These are phyloP conservation scores for Thryonomys swinderianus DNA, from an alignment of 2,113 vertebrate genomes.

Conservation along the genomic window DNA sequence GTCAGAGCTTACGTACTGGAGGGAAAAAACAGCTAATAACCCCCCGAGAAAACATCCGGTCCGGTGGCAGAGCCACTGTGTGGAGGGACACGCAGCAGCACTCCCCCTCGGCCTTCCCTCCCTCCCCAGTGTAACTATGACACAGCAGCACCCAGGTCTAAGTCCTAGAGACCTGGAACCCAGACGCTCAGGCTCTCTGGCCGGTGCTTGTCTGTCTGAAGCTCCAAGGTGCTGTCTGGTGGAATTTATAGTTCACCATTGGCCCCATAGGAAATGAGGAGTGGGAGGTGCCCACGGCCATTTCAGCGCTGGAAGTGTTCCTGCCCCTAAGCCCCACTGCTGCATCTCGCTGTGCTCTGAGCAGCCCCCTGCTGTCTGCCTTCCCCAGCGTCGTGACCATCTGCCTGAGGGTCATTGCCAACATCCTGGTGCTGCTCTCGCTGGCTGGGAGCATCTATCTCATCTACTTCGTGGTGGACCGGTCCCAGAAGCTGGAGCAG, in stretches of 20 bases:
- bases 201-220: neutral
- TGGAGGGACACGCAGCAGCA: neutral
- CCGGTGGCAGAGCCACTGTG: neutral
- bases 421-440: conserved; percentile 95
- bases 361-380: neutral
- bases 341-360: rapidly evolving
- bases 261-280: neutral
- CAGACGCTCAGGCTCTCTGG: neutral
- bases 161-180: neutral
- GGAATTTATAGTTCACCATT: neutral
- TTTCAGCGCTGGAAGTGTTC: neutral
- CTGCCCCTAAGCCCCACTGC: rapidly evolving
- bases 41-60: neutral
- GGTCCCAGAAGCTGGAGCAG: conserved; percentile 95
- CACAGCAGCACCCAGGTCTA: neutral
- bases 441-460: conserved; percentile 99
- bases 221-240: too few species aligned
- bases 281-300: neutral
- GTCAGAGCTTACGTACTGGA: neutral
- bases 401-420: conserved; percentile 95
- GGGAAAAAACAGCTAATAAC: neutral
- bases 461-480: conserved; percentile 98
- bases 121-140: neutral
- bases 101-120: too few species aligned
- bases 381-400: conserved; percentile 93